Evolutionary conservation across 2,888 invertebrate species (phyloP), one percentile per base, ranked within the genome.

Genomic region (Helleia helle): DNA sequence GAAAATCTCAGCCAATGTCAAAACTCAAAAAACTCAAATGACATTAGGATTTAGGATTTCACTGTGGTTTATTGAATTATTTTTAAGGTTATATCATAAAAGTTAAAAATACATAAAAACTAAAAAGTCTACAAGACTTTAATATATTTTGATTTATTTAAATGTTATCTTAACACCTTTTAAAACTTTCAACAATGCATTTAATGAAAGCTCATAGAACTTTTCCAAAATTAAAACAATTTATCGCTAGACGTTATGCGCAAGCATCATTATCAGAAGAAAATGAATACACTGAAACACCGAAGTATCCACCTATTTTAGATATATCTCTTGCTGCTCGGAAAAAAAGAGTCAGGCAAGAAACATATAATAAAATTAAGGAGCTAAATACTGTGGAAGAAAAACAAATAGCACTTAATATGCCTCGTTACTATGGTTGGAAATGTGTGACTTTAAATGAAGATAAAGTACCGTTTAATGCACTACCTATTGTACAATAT

Each of bases 401-500:
- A 65, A 96, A 96, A 62, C 86, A 93, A 54, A 89, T 94, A 38
- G 93, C 92, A 53, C 59, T 95, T 14, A 95, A 95, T 65, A 91
- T 94, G 89, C 93, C 93, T 0, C 87, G 87, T 36, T 94, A 91
- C 65, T 95, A 93, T 65, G 95, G 95, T 1, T 94, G 89, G 81
- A 87, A 87, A 56, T 87, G 88, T 42, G 68, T 89, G 1, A 71
- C 88, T 55, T 62, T 94, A 2, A 66, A 75, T 1, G 93, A 93
- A 60, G 71, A 87, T 36, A 51, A 51, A 8, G 51, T 86, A 14
- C 90, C 90, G 0, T 94, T 93, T 56, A 89, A 93, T 69, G 87
- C 88, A 31, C 68, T 94, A 62, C 86, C 89, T 0, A 75, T 92
- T 40, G 86, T 90, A 27, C 92, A 94, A 58, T 90, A 90, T 62